A percentile compares a stretch with the other conserved stretches of the same genome.
Conservation (phyloP, 2,113 vertebrate genomes). For the Myodes glareolus region DNA sequence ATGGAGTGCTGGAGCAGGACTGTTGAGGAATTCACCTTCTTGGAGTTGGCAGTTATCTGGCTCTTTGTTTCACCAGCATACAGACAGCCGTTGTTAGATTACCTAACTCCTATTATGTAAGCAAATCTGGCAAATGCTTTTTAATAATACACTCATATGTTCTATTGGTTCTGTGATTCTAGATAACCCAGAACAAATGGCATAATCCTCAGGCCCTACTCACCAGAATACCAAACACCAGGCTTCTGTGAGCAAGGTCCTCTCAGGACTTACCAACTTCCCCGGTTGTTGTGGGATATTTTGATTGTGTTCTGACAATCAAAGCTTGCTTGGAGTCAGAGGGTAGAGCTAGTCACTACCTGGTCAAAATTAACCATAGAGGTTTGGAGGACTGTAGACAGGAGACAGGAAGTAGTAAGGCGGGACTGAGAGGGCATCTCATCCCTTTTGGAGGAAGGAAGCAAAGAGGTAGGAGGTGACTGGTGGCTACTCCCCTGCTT, state of each 20-base stretch:
- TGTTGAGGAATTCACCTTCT: not conserved
- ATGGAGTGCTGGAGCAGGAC: accelerated
- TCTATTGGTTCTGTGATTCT: not conserved
- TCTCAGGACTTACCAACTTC: not conserved
- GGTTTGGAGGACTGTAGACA: no score
- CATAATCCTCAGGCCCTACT: not conserved
- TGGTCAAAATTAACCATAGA: no score
- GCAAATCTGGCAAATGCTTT: not conserved
- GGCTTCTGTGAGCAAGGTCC: not conserved
- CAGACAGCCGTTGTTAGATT: not conserved
- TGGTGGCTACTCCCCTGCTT: no score
- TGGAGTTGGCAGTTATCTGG: not conserved
- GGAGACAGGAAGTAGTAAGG: no score
- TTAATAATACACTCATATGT: not conserved
- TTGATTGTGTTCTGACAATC: no score
- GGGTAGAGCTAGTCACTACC: no score
- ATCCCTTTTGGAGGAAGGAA: no score
- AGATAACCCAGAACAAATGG: not conserved
- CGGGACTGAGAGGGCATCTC: no score
- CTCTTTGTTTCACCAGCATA: not conserved
- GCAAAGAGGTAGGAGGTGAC: no score
- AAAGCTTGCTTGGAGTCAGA: no score
- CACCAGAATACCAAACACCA: not conserved
- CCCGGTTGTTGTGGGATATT: not conserved
- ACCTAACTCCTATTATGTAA: not conserved